These are phyloP conservation scores for Megaceryle maxima DNA, from an alignment of 2,113 vertebrate genomes.

Conservation along the genomic window DNA sequence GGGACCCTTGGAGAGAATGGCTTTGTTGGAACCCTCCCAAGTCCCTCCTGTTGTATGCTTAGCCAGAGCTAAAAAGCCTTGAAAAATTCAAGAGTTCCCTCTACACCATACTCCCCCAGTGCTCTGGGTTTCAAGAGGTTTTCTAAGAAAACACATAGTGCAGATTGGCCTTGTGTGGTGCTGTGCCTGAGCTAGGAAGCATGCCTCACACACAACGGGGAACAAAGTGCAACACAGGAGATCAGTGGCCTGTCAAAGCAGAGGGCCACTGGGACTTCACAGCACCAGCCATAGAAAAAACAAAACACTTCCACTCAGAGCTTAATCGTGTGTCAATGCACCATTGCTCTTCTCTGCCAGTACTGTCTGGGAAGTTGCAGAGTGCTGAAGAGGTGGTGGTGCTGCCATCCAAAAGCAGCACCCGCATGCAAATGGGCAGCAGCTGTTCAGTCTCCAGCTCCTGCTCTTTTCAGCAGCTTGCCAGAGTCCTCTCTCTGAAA, in stretches of 20 bases:
- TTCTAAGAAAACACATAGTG: neutral
- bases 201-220: neutral
- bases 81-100: neutral
- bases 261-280: neutral
- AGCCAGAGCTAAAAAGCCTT: neutral
- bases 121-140: neutral
- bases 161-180: no score
- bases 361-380: no score
- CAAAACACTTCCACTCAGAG: fast-evolving
- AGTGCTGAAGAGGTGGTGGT: neutral
- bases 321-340: neutral
- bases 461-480: neutral
- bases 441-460: neutral
- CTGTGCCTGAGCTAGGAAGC: neutral
- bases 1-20: neutral
- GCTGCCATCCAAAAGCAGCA: neutral
- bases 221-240: neutral
- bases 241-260: neutral
- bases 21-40: neutral
- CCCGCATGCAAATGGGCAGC: neutral
- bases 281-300: neutral
- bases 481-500: neutral
- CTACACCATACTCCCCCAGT: no score
- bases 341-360: fast-evolving
- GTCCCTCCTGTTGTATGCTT: neutral